Evolutionary conservation across 2,888 invertebrate species (phyloP).

Genomic region (Caenorhabditis imperialis): DNA sequence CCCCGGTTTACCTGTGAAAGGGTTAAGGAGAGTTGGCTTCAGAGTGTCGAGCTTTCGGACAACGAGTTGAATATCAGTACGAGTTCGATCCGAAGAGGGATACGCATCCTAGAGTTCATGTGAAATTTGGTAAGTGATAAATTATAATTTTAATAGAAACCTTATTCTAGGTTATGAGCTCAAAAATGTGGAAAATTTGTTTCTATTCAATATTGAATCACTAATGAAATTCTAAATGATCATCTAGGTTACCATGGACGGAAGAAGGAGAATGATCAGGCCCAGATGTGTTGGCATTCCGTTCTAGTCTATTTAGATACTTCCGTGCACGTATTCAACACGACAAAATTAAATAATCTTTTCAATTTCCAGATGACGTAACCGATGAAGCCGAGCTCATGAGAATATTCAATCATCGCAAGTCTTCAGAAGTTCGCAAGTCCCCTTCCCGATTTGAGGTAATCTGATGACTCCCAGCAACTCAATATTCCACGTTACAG

Average conservation of each 20-base stretch:
- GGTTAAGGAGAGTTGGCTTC: too few species aligned
- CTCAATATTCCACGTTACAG: constrained; percentile 15
- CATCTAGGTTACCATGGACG: too few species aligned
- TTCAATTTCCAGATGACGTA: constrained; percentile 43
- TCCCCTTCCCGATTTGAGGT: constrained; percentile 51
- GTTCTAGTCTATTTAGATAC: too few species aligned
- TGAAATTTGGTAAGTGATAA: constrained; percentile 58
- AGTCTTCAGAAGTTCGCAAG: constrained; percentile 54
- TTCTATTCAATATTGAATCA: too few species aligned
- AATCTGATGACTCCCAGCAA: background rate
- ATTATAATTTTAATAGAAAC: too few species aligned
- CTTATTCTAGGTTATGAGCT: too few species aligned
- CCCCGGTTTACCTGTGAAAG: background rate
- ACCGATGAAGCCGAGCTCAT: constrained; percentile 46
- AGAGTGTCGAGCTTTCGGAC: constrained; percentile 56
- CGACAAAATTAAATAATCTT: too few species aligned
- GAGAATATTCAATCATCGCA: constrained; percentile 54
- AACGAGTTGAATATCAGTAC: constrained; percentile 60
- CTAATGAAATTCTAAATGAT: too few species aligned
- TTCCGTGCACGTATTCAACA: too few species aligned
- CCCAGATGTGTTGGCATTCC: too few species aligned
- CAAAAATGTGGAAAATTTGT: too few species aligned
- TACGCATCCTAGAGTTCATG: constrained; percentile 53
- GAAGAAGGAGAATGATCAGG: too few species aligned
- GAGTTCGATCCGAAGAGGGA: constrained; percentile 61